Conservation (phyloP, 2,797 vertebrate genomes). For the Centropyge bicolor region DNA sequence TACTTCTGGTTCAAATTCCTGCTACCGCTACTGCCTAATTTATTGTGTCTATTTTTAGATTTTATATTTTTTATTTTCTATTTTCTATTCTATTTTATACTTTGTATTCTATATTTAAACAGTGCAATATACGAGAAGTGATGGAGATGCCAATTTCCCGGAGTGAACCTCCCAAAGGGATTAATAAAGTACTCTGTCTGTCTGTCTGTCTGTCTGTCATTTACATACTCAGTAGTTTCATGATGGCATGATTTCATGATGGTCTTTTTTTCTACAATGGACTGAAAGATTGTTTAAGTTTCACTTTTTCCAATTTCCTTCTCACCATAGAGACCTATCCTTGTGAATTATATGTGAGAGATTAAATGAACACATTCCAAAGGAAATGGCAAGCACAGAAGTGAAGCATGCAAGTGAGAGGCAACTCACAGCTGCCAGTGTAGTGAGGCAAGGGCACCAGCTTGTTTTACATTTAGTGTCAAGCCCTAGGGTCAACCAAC, state of each 20-base stretch:
- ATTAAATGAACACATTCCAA: not conserved
- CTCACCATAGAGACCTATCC: not conserved
- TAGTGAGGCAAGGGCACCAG: not conserved
- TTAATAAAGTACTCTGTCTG: too few relatives aligned
- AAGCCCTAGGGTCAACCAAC: conserved; percentile 43
- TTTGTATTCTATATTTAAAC: too few relatives aligned
- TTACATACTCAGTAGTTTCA: not conserved
- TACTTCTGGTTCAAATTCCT: too few relatives aligned
- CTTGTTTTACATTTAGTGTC: conserved; percentile 55
- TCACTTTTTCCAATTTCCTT: not conserved
- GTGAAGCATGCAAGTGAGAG: conserved; percentile 22
- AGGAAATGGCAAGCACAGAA: conserved; percentile 14
- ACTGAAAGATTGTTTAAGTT: not conserved
- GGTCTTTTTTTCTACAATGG: not conserved
- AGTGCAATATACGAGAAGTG: too few relatives aligned
- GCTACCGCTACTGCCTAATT: too few relatives aligned
- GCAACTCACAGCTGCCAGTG: conserved; percentile 24
- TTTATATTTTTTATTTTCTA: too few relatives aligned
- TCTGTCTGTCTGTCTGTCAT: too few relatives aligned
- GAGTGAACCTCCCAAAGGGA: too few relatives aligned
- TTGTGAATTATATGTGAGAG: conserved; percentile 11
- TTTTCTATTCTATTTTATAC: too few relatives aligned
- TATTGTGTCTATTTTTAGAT: too few relatives aligned
- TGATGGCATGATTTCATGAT: not conserved
- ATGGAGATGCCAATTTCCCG: too few relatives aligned